These are phyloP conservation scores for Pitta sordida DNA, from an alignment of 2,113 vertebrate species.

Conservation along the genomic window DNA sequence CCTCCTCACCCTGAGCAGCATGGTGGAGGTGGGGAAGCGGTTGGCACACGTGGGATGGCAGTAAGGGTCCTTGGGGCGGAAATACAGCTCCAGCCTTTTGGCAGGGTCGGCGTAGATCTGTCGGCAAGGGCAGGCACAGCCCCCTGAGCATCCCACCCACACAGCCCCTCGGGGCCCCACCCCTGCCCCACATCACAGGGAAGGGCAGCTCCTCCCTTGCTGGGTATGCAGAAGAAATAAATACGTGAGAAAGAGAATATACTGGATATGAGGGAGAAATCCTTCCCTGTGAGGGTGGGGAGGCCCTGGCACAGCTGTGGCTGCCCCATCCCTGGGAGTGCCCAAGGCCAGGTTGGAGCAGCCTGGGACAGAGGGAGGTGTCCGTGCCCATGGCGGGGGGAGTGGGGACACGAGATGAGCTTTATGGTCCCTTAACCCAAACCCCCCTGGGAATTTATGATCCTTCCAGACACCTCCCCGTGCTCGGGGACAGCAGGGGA, in stretches of 20 bases:
- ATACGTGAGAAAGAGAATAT: not conserved
- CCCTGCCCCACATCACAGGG: not conserved
- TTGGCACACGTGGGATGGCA: constrained; percentile 91
- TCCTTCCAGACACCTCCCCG: not conserved
- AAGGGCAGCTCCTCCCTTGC: not conserved
- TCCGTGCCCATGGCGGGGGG: not conserved
- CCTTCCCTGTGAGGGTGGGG: too few relatives aligned
- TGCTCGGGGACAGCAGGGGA: not conserved
- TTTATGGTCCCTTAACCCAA: not conserved
- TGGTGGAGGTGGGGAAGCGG: constrained; percentile 86
- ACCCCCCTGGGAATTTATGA: accelerated
- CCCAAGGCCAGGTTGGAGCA: not conserved
- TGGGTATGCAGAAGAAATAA: too few relatives aligned
- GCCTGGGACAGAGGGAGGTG: too few relatives aligned
- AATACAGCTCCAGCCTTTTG: constrained; percentile 89
- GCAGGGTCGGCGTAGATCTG: constrained; percentile 86
- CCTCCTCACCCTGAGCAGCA: constrained; percentile 83
- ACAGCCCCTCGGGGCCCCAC: accelerated
- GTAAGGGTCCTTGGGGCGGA: constrained; percentile 90
- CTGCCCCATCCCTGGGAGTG: not conserved
- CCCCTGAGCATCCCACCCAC: accelerated
- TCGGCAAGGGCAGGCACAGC: not conserved
- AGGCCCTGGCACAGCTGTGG: not conserved
- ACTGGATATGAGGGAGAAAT: not conserved
- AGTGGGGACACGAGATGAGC: not conserved